These are phyloP conservation scores for Papilio polyxenes DNA, from an alignment of 1,140 invertebrate genomes.

Conservation along the genomic window DNA sequence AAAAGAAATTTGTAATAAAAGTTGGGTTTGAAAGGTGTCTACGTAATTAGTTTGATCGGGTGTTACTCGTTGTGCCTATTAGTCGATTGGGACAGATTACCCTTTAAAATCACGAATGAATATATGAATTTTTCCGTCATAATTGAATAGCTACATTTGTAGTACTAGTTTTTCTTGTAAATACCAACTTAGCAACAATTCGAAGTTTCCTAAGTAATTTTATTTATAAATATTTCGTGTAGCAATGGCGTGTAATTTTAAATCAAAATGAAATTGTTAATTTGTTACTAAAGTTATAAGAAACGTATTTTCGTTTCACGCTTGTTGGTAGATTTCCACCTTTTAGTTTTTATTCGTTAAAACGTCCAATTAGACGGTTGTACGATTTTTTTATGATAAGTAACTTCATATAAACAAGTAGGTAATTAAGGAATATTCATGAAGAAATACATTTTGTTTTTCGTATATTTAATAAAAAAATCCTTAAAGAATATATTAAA, in stretches of 20 bases:
- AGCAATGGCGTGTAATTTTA: constrained; percentile 20
- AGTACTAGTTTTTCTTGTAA: too few relatives aligned
- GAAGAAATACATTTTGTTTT: background rate
- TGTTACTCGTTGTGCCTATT: too few relatives aligned
- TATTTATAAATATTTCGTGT: background rate
- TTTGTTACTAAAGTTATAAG: constrained; percentile 4
- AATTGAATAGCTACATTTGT: too few relatives aligned
- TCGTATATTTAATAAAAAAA: background rate
- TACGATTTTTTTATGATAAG: background rate
- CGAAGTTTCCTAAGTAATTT: background rate
- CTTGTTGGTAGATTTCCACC: constrained; percentile 16
- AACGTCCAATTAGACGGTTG: constrained; percentile 24
- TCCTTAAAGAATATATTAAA: background rate
- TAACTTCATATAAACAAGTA: background rate
- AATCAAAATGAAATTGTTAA: constrained; percentile 10
- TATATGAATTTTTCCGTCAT: too few relatives aligned
- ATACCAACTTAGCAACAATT: background rate
- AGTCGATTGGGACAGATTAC: too few relatives aligned
- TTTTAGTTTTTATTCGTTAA: background rate
- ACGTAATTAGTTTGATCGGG: too few relatives aligned
- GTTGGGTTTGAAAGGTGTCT: too few relatives aligned
- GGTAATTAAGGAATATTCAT: background rate
- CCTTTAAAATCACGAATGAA: too few relatives aligned
- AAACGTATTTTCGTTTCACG: constrained; percentile 13
- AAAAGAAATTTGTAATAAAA: too few relatives aligned